phyloP scores from a whole-genome alignment of 2,113 vertebrate genomes.

The Cynocephalus volans region DNA sequence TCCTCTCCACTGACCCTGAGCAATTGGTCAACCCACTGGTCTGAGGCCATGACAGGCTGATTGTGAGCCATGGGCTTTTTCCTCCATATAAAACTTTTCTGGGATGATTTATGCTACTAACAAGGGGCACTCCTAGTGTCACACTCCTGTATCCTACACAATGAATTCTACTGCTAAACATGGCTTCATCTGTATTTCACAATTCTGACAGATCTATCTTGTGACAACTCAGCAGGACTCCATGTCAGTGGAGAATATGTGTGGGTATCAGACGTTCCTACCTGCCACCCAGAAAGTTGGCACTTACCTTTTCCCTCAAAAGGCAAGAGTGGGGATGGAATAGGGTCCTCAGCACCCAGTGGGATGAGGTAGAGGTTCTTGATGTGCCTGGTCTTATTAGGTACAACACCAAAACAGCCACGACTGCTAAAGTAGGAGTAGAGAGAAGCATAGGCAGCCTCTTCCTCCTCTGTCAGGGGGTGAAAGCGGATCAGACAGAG shows the following conservation, averaged over 20 bases:
- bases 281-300: conserved; percentile 80
- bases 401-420: conserved; percentile 97
- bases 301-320: conserved; percentile 98
- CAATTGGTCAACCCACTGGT: background rate
- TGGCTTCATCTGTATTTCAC: background rate
- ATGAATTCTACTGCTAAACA: background rate
- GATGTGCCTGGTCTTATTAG: conserved; percentile 95
- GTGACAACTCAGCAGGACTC: background rate
- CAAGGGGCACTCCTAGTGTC: background rate
- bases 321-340: conserved; percentile 96
- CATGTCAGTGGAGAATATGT: background rate
- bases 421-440: conserved; percentile 99
- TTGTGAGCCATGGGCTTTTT: rapidly evolving
- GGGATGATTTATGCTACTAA: background rate
- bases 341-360: conserved; percentile 94
- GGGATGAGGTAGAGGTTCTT: conserved; percentile 99
- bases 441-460: conserved; percentile 97
- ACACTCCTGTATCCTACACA: background rate
- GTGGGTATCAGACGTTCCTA: conserved; percentile 66
- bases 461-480: conserved; percentile 97
- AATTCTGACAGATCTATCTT: background rate
- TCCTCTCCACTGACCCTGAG: background rate
- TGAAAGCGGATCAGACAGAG: conserved; percentile 98
- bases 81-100: background rate
- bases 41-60: background rate